Conservation (phyloP, 2,113 vertebrate genomes). For the Leucopsar rothschildi region DNA sequence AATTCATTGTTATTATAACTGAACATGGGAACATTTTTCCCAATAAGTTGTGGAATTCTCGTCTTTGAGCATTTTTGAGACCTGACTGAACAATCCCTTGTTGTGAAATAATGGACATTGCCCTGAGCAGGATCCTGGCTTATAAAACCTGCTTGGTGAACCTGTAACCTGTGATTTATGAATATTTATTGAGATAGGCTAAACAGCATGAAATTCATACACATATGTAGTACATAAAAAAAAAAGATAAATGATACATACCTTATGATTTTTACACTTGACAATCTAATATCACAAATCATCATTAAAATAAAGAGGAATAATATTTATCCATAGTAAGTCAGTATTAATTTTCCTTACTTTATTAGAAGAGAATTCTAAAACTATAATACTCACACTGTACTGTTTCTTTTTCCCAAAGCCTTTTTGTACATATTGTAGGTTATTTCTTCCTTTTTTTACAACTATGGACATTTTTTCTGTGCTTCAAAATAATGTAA, state of each 20-base stretch:
- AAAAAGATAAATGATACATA: not conserved
- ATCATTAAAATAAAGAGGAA: not conserved
- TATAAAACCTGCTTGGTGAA: not conserved
- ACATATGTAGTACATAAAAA: not conserved
- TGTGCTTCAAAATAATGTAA: not conserved
- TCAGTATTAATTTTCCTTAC: not conserved
- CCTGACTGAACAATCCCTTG: accelerated
- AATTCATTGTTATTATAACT: not conserved
- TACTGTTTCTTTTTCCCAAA: not conserved
- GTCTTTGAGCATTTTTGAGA: not conserved
- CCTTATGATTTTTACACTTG: not conserved
- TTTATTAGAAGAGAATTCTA: not conserved
- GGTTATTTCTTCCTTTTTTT: not conserved
- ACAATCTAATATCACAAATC: not conserved
- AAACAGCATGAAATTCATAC: not conserved
- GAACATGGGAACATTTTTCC: not conserved
- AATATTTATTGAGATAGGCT: not conserved
- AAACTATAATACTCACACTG: not conserved
- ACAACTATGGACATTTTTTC: not conserved
- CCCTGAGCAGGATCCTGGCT: not conserved
- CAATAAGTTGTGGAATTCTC: not conserved
- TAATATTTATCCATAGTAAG: not conserved
- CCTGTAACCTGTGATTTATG: not conserved
- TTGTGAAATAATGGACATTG: not conserved
- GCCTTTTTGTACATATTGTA: too few species aligned